Evolutionary conservation across 2,888 invertebrate species (phyloP), one percentile per base, ranked within the genome.

Genomic region (Eristalinus aeneus): DNA sequence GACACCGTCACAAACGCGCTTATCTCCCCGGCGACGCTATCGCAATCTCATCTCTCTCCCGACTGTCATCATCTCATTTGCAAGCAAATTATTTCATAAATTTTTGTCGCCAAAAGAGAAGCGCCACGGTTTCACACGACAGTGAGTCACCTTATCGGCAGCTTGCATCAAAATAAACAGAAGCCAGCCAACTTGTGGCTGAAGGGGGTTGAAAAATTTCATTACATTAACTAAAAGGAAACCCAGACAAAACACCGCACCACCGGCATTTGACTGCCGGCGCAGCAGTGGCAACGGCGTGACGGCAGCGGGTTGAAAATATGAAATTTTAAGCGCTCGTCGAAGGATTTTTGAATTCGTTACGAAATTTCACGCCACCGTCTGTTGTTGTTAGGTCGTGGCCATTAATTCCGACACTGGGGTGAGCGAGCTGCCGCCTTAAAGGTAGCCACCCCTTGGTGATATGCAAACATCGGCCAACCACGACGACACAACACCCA

Each of bases 351-450:
- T 82, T 79, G 79, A 87, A 87, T 87, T 87, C 87, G 87, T 87
- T 87, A 87, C 87, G 82, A 87, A 87, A 83, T 87, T 87, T 87
- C 87, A 87, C 82, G 87, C 75, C 78, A 72, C 78, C 87, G 82
- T 87, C 87, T 87, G 87, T 83, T 75, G 87, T 83, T 75, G 71
- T 53, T 63, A 2, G 63, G 34, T 75, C 27, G 54, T 46, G 20
- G 71, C 74, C 82, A 82, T 83, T 82, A 81, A 86, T 86, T 73
- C 81, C 74, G 71, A 53, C 81, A 82, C 67, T 65, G 58, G 16
- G 68, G 69, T 61, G 39, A 3, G n/a, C n/a, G 67, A n/a, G 0
- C 20, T n/a, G 54, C 22, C 31, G 12, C 36, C 22, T 71, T 56
- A 34, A 34, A 34, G 34, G 34, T 20, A 46, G 27, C 73, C 80